Percentiles rank a stretch among this genome's conserved stretches.
Conservation (phyloP, 2,113 vertebrate species). For the Nipponia nippon region DNA sequence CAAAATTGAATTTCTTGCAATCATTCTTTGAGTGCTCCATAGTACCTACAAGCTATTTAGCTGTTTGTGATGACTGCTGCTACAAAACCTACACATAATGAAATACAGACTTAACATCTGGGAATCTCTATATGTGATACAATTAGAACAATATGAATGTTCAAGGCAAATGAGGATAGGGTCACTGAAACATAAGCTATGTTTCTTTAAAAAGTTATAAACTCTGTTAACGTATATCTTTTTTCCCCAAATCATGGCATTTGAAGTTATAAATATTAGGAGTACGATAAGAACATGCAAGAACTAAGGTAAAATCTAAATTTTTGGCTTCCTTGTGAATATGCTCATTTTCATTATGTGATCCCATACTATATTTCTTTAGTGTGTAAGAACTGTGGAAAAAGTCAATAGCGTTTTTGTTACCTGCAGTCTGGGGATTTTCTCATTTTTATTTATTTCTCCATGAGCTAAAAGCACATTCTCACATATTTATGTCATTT, state of each 20-base stretch:
- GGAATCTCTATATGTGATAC: background rate
- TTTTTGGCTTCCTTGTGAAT: background rate
- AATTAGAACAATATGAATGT: background rate
- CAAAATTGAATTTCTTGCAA: background rate
- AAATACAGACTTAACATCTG: background rate
- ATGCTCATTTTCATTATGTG: background rate
- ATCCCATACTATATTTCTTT: background rate
- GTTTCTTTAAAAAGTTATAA: background rate
- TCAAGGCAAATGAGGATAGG: background rate
- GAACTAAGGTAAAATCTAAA: background rate
- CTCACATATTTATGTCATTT: background rate
- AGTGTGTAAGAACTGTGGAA: background rate
- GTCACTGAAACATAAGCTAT: background rate
- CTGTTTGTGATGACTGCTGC: background rate
- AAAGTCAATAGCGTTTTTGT: background rate
- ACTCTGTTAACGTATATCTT: background rate
- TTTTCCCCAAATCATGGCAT: accelerated
- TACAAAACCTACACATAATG: background rate
- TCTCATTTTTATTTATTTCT: background rate
- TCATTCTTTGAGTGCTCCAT: background rate
- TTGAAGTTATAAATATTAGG: background rate
- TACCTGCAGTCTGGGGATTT: background rate
- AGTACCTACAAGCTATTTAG: background rate
- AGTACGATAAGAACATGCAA: background rate
- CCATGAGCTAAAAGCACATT: background rate